Evolutionary conservation across 2,113 vertebrate species (phyloP).

Genomic region (Trematomus loennbergii): DNA sequence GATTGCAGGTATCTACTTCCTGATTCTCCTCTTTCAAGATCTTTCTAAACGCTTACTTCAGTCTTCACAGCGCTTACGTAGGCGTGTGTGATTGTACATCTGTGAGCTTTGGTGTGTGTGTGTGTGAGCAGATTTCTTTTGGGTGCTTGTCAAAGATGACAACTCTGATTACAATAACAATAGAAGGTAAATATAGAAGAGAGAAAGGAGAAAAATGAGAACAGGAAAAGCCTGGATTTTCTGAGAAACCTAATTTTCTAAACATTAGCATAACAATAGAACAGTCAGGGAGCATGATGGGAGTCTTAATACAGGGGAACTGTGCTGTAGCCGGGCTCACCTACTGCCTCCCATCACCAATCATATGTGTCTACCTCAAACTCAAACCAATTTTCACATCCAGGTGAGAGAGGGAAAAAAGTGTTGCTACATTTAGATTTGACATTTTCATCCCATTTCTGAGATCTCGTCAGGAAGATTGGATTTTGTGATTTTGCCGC

Average conservation of each 20-base stretch:
- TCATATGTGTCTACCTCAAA: conserved; percentile 9
- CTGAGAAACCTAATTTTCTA: conserved; percentile 60
- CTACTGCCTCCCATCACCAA: conserved; percentile 37
- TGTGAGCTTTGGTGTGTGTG: neutral
- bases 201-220: conserved; percentile 35
- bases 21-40: neutral
- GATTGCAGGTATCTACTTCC: conserved; percentile 11
- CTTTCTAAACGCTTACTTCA: conserved; percentile 2
- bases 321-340: conserved; percentile 20
- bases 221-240: conserved; percentile 55
- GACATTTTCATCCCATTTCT: conserved; percentile 38
- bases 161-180: conserved; percentile 68
- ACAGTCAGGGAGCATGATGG: conserved; percentile 47
- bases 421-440: conserved; percentile 9
- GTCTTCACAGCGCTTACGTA: neutral
- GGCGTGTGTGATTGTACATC: neutral
- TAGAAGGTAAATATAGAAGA: conserved; percentile 56
- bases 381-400: conserved; percentile 32
- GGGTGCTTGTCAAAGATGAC: conserved; percentile 58
- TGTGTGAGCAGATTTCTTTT: conserved; percentile 20
- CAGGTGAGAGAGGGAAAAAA: neutral
- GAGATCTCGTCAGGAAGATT: conserved; percentile 28
- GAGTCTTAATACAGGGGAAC: conserved; percentile 17
- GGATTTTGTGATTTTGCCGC: conserved; percentile 7
- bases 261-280: conserved; percentile 62